Percentiles rank a stretch among this genome's conserved stretches.
Conservation (phyloP, 2,797 vertebrate species). For the Coregonus suidteri region DNA sequence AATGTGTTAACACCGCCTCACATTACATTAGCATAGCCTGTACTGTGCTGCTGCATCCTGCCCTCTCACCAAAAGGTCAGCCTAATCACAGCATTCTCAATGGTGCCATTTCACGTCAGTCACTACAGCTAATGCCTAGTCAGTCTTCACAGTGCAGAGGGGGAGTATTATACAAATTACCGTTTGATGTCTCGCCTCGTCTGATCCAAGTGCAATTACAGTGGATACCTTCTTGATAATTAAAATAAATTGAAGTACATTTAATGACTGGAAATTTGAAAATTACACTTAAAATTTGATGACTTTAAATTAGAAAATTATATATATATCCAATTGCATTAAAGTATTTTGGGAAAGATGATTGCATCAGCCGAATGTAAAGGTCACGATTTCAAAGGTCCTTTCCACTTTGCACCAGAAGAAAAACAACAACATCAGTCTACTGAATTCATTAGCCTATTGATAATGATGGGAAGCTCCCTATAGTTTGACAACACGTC, state of each 20-base stretch:
- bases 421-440: background rate
- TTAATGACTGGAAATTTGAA: conserved; percentile 39
- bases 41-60: conserved; percentile 31
- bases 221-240: conserved; percentile 56
- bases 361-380: conserved; percentile 9
- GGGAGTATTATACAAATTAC: conserved; percentile 63
- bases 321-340: conserved; percentile 28
- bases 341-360: conserved; percentile 14
- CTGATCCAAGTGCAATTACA: conserved; percentile 64
- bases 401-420: conserved; percentile 9
- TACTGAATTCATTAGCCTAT: conserved; percentile 35
- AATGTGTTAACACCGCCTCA: conserved; percentile 38
- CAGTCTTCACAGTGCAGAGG: conserved; percentile 38
- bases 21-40: conserved; percentile 25
- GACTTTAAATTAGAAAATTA: conserved; percentile 34
- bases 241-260: conserved; percentile 61
- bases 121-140: conserved; percentile 32
- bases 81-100: conserved; percentile 59
- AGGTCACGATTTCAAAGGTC: background rate
- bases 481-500: conserved; percentile 38
- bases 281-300: conserved; percentile 42
- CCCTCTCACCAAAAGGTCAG: conserved; percentile 58
- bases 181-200: conserved; percentile 64
- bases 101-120: conserved; percentile 55
- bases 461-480: background rate